Evolutionary conservation across 1,140 invertebrate genomes (phyloP), one percentile per base, ranked within the genome.

Genomic region (Epicauta chinensis): DNA sequence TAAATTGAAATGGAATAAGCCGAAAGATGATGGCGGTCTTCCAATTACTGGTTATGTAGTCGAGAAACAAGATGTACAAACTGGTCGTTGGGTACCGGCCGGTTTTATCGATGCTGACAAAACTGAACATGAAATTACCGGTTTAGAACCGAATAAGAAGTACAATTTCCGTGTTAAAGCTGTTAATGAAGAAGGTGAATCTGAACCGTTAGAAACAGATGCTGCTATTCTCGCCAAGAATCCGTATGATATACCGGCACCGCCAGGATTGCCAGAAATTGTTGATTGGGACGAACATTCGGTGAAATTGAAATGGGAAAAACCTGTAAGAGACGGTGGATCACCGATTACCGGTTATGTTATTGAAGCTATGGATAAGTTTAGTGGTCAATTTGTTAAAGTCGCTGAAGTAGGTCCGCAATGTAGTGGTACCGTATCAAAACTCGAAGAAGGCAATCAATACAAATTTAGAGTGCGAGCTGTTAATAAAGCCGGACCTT

Each of bases 151-250:
- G 39, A 89, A 89, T 47, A 88, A 91, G 66, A 92, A 93, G 36
- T 97, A 97, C 66, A 86, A 96, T 59, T 98, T 98, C 80, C 79
- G 95, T 51, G 93, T 98, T 0, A 90, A 89, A 65, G 95, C 94
- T 10, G 80, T 92, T 0, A 98, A 98, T 72, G 93, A 96, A 62
- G 93, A 96, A 71, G 94, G 95, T 14, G 91, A 96, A 74, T 95
- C 93, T 0, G 90, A 93, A 65, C 91, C 93, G 9, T 70, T 98
- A 11, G 90, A 93, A 60, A 89, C 91, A 0, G 91, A 94, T 50
- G 80, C 83, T 47, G 78, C 88, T 0, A 89, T 90, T 48, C 67
- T 89, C 9, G 96, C 96, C 39, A 99, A 98, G 73, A 97, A 99
- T 84, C 93, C 95, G 56, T 97, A 86, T 72, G 93, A 97, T 73